These are phyloP conservation scores for Galleria mellonella DNA, from an alignment of 1,140 invertebrate species.

Conservation along the genomic window DNA sequence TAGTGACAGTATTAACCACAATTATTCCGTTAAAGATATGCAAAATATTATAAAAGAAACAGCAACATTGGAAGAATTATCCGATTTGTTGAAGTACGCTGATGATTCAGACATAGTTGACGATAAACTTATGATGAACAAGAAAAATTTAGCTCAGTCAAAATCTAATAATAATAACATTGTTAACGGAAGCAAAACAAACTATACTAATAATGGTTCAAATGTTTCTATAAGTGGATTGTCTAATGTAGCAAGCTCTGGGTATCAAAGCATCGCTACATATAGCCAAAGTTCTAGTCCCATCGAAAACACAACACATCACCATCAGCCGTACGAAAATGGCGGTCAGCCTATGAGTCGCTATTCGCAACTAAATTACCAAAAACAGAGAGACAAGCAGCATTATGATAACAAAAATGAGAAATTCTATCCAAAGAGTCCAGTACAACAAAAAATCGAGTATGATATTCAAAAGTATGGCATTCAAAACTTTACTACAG, in stretches of 20 bases:
- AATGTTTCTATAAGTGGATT: constrained; percentile 87
- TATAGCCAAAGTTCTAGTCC: constrained; percentile 93
- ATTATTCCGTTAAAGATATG: constrained; percentile 57
- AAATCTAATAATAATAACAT: constrained; percentile 59
- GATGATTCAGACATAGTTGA: constrained; percentile 78
- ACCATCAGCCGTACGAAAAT: constrained; percentile 58
- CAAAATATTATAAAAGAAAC: constrained; percentile 72
- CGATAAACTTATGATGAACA: constrained; percentile 62
- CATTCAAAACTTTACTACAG: constrained; percentile 73
- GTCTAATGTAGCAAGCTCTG: constrained; percentile 89
- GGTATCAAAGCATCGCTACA: constrained; percentile 92
- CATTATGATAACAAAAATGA: constrained; percentile 67
- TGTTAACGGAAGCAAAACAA: constrained; percentile 61
- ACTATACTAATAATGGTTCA: constrained; percentile 78
- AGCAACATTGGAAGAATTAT: constrained; percentile 80
- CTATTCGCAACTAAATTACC: constrained; percentile 67
- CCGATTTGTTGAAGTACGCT: constrained; percentile 81
- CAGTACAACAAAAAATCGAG: constrained; percentile 72
- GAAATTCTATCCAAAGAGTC: constrained; percentile 69
- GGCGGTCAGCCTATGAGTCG: constrained; percentile 63
- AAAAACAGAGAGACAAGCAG: constrained; percentile 67
- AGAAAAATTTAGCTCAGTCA: constrained; percentile 59
- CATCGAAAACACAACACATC: constrained; percentile 80
- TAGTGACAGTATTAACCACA: constrained; percentile 62
- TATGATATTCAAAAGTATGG: constrained; percentile 73